These are phyloP conservation scores for Iphiclides podalirius DNA, from an alignment of 2,888 invertebrate genomes.

Conservation along the genomic window DNA sequence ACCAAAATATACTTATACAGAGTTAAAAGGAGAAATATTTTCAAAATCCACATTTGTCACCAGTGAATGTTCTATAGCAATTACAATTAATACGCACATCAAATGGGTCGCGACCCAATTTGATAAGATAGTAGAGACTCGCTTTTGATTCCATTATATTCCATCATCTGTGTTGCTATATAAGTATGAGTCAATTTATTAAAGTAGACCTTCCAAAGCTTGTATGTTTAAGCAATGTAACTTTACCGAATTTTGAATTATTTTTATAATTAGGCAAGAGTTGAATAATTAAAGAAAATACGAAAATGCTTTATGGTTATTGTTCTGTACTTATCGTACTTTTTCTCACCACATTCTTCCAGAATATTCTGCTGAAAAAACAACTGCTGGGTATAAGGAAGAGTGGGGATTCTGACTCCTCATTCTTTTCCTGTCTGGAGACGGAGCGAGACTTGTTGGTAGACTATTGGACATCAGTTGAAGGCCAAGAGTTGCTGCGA, in stretches of 20 bases:
- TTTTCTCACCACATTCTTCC: slow-evolving; percentile 40
- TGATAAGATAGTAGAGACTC: slow-evolving; percentile 53
- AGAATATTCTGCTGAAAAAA: slow-evolving; percentile 82
- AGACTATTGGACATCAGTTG: slow-evolving; percentile 86
- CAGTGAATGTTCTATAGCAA: slow-evolving; percentile 3
- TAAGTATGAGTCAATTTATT: no score
- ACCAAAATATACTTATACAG: slow-evolving; percentile 28
- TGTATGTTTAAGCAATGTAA: no score
- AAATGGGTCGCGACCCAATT: slow-evolving; percentile 47
- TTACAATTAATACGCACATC: slow-evolving; percentile 9
- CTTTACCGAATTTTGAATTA: no score
- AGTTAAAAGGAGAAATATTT: slow-evolving; percentile 37
- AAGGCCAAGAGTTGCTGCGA: slow-evolving; percentile 81
- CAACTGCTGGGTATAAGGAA: slow-evolving; percentile 64
- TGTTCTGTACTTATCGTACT: neutral
- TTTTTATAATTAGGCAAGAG: no score
- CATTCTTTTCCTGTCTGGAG: slow-evolving; percentile 82
- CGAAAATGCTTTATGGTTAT: no score
- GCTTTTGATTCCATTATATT: no score
- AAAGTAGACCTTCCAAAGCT: no score
- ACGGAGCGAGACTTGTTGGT: slow-evolving; percentile 84
- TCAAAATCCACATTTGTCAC: slow-evolving; percentile 43
- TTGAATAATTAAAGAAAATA: no score
- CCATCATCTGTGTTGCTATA: no score
- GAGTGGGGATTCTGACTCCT: slow-evolving; percentile 77